Conservation (phyloP, 2,113 vertebrate genomes). For the Ailuropoda melanoleuca region DNA sequence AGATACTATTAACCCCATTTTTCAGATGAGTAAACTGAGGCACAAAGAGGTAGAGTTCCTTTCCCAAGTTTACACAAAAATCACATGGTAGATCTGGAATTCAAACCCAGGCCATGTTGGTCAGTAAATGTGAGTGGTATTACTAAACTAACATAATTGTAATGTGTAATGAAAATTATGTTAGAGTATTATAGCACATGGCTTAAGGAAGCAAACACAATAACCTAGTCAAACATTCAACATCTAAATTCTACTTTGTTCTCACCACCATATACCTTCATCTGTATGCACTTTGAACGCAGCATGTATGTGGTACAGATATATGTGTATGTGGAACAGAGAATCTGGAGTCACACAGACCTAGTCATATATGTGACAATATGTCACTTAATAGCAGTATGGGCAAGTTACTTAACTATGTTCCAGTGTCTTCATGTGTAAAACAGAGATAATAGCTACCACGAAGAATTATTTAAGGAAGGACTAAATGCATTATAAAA, state of each 20-base stretch:
- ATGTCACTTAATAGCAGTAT: not conserved
- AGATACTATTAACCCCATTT: not conserved
- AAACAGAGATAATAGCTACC: not conserved
- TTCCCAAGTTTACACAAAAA: constrained; percentile 32
- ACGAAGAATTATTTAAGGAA: not conserved
- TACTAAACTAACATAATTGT: not conserved
- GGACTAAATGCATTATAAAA: not conserved
- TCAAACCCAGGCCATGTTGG: not conserved
- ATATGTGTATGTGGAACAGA: not conserved
- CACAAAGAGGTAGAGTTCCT: not conserved
- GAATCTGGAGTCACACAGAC: not conserved
- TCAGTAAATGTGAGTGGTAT: constrained; percentile 12
- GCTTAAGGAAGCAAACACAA: constrained; percentile 3
- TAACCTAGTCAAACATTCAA: not conserved
- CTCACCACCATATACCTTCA: not conserved
- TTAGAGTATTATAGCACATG: not conserved
- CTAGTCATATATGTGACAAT: not conserved
- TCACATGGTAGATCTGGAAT: not conserved
- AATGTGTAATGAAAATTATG: not conserved
- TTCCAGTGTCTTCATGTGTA: not conserved
- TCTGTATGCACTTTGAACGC: not conserved
- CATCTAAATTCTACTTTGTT: constrained; percentile 18
- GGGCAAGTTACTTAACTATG: not conserved
- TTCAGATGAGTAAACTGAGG: not conserved
- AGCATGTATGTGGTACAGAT: not conserved